Percentiles rank a stretch among this genome's conserved stretches.
These are phyloP conservation scores for Coregonus sp. DNA, from an alignment of 2,797 vertebrate genomes.

Conservation along the genomic window DNA sequence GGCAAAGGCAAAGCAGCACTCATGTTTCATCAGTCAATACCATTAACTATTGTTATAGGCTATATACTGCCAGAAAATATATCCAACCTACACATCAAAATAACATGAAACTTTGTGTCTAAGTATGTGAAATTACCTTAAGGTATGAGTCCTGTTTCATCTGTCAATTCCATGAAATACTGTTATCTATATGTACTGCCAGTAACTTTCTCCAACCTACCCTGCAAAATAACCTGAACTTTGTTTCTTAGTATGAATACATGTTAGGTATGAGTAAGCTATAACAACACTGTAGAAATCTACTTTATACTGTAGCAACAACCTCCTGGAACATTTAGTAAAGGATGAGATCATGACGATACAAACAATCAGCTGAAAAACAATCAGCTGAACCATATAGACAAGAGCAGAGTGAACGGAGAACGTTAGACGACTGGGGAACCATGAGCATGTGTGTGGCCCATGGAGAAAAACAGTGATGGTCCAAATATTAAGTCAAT, in stretches of 20 bases:
- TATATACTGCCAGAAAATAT: not conserved
- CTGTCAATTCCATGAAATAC: not conserved
- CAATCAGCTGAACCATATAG: conserved; percentile 12
- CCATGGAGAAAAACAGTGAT: not conserved
- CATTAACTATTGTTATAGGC: not conserved
- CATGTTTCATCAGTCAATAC: not conserved
- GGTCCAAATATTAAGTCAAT: not conserved
- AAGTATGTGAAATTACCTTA: not conserved
- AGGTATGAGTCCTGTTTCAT: not conserved
- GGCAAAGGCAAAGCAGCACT: not conserved
- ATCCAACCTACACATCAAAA: not conserved
- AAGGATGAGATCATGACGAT: conserved; percentile 16
- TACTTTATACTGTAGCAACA: not conserved
- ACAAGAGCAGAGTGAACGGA: conserved; percentile 8
- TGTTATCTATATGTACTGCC: not conserved
- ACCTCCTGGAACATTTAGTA: not conserved
- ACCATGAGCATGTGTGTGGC: not conserved
- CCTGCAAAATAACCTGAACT: not conserved
- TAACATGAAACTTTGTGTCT: not conserved
- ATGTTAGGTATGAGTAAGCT: not conserved
- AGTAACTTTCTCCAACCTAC: not conserved
- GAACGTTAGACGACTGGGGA: not conserved
- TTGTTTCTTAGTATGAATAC: not conserved
- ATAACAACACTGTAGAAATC: not conserved
- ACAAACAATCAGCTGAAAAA: conserved; percentile 34